These are phyloP conservation scores for Phthorimaea operculella DNA, from an alignment of 1,140 invertebrate genomes.

Conservation along the genomic window DNA sequence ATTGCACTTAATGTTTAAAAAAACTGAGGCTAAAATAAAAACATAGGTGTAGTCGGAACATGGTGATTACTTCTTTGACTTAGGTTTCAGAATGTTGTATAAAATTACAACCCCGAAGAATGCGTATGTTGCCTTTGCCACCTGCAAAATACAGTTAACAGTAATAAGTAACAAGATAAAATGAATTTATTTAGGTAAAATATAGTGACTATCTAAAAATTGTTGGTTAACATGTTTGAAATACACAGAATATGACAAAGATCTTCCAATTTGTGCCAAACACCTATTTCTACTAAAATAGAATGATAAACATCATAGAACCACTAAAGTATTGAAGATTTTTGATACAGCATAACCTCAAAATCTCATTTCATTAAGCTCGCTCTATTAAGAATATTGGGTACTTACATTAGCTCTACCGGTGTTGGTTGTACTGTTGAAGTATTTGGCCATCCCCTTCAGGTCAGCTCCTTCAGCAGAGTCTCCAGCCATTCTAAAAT, in stretches of 20 bases:
- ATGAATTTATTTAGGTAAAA: too few species aligned
- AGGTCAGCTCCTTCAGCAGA: conserved; percentile 70
- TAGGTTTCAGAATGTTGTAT: conserved; percentile 71
- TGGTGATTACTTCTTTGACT: conserved; percentile 65
- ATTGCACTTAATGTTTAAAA: conserved; percentile 22
- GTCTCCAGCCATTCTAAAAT: conserved; percentile 72
- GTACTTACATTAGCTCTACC: conserved; percentile 75
- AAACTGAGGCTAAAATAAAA: conserved; percentile 22
- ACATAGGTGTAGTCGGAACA: conserved; percentile 15
- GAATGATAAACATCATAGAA: too few species aligned
- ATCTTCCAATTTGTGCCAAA: too few species aligned
- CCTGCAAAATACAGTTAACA: conserved; percentile 59
- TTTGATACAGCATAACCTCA: background rate
- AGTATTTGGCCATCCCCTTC: conserved; percentile 72
- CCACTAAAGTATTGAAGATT: too few species aligned
- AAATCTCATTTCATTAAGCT: background rate
- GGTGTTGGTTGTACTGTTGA: conserved; percentile 71
- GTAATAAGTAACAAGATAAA: too few species aligned
- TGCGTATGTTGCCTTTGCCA: conserved; percentile 73
- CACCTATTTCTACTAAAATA: too few species aligned
- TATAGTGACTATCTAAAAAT: too few species aligned
- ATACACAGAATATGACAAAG: too few species aligned
- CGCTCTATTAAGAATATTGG: conserved; percentile 13
- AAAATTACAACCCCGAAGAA: conserved; percentile 68
- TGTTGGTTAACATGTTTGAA: too few species aligned